These are phyloP conservation scores for Brachyptera risi DNA, from an alignment of 2,888 invertebrate genomes.

Conservation along the genomic window DNA sequence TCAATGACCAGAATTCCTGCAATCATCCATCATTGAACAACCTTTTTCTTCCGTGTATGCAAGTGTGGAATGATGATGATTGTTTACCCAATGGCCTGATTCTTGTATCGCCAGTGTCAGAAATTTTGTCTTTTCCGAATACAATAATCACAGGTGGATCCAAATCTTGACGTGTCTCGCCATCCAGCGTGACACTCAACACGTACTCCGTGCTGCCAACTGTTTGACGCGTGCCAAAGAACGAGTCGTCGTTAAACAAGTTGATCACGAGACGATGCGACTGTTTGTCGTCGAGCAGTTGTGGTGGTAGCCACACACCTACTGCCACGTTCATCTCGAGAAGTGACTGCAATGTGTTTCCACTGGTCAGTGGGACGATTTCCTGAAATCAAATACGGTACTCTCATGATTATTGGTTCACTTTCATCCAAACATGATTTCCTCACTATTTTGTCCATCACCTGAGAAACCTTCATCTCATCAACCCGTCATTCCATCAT, in stretches of 20 bases:
- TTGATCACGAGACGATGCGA: slow-evolving; percentile 21
- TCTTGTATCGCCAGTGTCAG: too few species aligned
- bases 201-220: too few species aligned
- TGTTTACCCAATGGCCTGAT: too few species aligned
- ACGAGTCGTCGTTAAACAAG: slow-evolving; percentile 23
- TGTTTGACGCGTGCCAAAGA: slow-evolving; percentile 22
- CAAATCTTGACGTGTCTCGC: slow-evolving; percentile 4
- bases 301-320: slow-evolving; percentile 55
- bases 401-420: too few species aligned
- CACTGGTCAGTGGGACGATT: slow-evolving; percentile 46
- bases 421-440: too few species aligned
- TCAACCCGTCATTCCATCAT: too few species aligned
- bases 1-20: too few species aligned
- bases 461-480: too few species aligned
- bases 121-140: slow-evolving; percentile 7
- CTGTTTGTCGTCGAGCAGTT: slow-evolving; percentile 38
- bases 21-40: too few species aligned
- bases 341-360: slow-evolving; percentile 47
- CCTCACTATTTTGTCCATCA: too few species aligned
- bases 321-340: slow-evolving; percentile 53
- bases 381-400: too few species aligned
- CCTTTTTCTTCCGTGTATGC: too few species aligned
- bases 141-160: slow-evolving; percentile 17
- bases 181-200: slow-evolving; percentile 25
- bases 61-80: background rate